These are phyloP conservation scores for Idris sp. DNA, from an alignment of 1,140 invertebrate genomes.

Conservation along the genomic window DNA sequence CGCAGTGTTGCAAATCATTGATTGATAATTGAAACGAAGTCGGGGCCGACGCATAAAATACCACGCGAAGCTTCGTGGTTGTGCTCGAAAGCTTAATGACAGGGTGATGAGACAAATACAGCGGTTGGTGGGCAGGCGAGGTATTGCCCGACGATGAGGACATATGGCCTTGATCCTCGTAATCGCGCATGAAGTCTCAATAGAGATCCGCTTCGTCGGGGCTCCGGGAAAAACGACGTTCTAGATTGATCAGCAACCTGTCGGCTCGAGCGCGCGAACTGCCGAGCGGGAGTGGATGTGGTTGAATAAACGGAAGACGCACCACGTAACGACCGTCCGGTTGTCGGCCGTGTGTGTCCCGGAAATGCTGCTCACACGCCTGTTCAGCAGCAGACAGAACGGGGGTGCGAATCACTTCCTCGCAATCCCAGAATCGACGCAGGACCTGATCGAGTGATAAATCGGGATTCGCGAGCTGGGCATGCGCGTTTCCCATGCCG, in stretches of 20 bases:
- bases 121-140: background rate
- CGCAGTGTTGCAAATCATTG: background rate
- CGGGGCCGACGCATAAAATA: constrained; percentile 7
- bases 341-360: background rate
- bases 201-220: background rate
- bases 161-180: constrained; percentile 4
- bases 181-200: constrained; percentile 1
- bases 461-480: background rate
- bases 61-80: constrained; percentile 12
- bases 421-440: background rate
- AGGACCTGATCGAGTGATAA: background rate
- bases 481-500: too few relatives aligned
- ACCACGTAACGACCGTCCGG: constrained; percentile 1
- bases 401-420: background rate
- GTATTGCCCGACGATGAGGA: too few relatives aligned
- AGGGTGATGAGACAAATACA: constrained; percentile 8
- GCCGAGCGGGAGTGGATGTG: background rate
- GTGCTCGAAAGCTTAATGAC: constrained; percentile 2
- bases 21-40: background rate
- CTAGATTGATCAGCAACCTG: too few relatives aligned
- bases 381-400: background rate
- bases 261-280: background rate
- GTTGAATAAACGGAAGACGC: background rate
- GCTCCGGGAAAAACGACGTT: too few relatives aligned
- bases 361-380: background rate